Conservation (phyloP, 2,113 vertebrate genomes). For the Octodon degus region DNA sequence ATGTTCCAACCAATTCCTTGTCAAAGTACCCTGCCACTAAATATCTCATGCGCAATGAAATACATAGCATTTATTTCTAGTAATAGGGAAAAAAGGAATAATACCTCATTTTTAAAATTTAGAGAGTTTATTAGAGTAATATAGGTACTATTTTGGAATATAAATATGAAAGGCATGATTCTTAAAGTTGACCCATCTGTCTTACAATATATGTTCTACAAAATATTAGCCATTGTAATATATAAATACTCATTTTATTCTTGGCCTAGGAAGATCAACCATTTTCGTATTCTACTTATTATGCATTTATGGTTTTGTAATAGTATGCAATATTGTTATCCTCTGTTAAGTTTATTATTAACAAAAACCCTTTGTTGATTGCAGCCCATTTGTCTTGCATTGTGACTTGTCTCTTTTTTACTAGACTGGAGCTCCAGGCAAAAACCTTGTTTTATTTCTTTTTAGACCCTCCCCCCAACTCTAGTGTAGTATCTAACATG, state of each 20-base stretch:
- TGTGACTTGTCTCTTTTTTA: constrained; percentile 35
- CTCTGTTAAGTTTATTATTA: constrained; percentile 12
- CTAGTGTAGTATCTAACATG: constrained; percentile 6
- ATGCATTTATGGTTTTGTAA: neutral
- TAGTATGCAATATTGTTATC: neutral
- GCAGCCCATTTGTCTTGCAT: neutral
- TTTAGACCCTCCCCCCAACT: constrained; percentile 34
- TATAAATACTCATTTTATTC: neutral
- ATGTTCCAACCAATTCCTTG: neutral
- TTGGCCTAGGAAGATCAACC: neutral
- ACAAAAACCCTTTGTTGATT: neutral
- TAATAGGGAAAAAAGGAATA: neutral
- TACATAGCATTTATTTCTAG: neutral
- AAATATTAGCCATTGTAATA: neutral
- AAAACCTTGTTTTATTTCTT: constrained; percentile 54
- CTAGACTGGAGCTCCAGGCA: neutral
- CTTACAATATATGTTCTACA: constrained; percentile 19
- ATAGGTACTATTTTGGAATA: constrained; percentile 37
- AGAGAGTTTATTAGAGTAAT: neutral
- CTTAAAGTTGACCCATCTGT: constrained; percentile 20
- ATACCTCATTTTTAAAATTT: neutral
- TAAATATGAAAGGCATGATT: constrained; percentile 30
- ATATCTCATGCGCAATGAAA: neutral
- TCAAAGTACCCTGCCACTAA: neutral
- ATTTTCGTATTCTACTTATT: neutral